Evolutionary conservation across 1,140 invertebrate genomes (phyloP).

Genomic region (Cherax quadricarinatus): DNA sequence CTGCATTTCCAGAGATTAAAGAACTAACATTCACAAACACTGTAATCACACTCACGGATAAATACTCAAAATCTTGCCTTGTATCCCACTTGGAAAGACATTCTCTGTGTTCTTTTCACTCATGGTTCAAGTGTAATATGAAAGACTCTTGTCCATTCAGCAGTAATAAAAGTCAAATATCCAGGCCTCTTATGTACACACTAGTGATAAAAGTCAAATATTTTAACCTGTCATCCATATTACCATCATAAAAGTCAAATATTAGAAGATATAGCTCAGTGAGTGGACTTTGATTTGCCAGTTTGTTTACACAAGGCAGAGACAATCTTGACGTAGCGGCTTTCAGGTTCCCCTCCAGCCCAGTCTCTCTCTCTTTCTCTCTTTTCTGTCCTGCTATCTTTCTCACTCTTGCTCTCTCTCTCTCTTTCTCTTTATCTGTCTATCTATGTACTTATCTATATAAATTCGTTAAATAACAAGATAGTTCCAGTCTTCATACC

Average conservation of each 20-base stretch:
- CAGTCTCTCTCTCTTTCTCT: neutral
- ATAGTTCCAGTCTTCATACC: too few relatives aligned
- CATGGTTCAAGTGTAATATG: neutral
- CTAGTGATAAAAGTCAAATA: neutral
- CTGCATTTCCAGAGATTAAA: too few relatives aligned
- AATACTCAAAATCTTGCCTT: neutral
- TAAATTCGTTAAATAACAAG: too few relatives aligned
- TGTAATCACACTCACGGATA: neutral
- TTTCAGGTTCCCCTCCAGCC: neutral
- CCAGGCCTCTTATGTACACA: neutral
- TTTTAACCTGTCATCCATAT: neutral
- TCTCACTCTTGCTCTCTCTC: neutral
- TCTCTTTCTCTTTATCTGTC: neutral
- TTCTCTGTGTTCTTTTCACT: neutral
- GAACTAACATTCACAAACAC: too few relatives aligned
- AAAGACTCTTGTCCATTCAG: neutral
- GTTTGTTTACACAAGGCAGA: too few relatives aligned
- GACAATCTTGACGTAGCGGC: too few relatives aligned
- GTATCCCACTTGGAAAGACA: neutral
- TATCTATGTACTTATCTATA: neutral
- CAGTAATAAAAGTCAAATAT: neutral
- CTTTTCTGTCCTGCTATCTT: neutral
- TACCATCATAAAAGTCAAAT: neutral
- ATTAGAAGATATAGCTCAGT: neutral
- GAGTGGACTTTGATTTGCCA: neutral